A percentile compares a stretch with the other conserved stretches of the same genome.
Conservation (phyloP, 2,113 vertebrate species). For the Chiloscyllium plagiosum region DNA sequence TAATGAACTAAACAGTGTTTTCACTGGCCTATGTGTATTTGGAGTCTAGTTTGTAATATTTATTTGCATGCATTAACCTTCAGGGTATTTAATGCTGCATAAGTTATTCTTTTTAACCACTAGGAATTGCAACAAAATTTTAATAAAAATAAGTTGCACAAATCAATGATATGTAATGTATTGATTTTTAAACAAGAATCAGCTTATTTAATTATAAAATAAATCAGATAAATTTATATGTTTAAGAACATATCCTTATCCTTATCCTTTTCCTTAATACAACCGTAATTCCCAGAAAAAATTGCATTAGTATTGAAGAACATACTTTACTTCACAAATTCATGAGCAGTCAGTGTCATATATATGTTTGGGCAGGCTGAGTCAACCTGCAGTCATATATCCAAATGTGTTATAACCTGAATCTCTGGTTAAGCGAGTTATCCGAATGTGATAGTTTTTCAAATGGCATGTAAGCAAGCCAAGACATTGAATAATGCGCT, state of each 20-base stretch:
- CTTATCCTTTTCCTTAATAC: background rate
- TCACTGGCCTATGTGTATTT: slow-evolving; percentile 45
- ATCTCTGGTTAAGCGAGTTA: background rate
- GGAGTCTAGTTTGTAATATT: slow-evolving; percentile 51
- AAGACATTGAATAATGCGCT: background rate
- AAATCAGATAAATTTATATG: background rate
- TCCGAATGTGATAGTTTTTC: background rate
- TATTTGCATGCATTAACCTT: slow-evolving; percentile 68
- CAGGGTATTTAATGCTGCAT: slow-evolving; percentile 60
- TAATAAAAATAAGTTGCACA: slow-evolving; percentile 21
- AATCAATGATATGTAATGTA: background rate
- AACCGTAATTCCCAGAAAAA: background rate
- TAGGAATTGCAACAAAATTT: slow-evolving; percentile 3
- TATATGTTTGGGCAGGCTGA: background rate
- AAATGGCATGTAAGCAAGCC: background rate
- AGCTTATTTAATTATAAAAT: slow-evolving; percentile 19
- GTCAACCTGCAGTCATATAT: background rate
- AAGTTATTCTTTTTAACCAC: slow-evolving; percentile 27
- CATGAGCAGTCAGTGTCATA: background rate
- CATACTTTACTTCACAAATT: background rate
- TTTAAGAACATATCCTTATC: too few relatives aligned
- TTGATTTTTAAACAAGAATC: background rate
- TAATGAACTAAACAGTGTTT: slow-evolving; percentile 52
- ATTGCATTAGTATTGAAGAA: background rate
- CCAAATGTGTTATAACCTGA: background rate